phyloP scores from a whole-genome alignment of 2,113 vertebrate genomes.

The Thunnus thynnus region DNA sequence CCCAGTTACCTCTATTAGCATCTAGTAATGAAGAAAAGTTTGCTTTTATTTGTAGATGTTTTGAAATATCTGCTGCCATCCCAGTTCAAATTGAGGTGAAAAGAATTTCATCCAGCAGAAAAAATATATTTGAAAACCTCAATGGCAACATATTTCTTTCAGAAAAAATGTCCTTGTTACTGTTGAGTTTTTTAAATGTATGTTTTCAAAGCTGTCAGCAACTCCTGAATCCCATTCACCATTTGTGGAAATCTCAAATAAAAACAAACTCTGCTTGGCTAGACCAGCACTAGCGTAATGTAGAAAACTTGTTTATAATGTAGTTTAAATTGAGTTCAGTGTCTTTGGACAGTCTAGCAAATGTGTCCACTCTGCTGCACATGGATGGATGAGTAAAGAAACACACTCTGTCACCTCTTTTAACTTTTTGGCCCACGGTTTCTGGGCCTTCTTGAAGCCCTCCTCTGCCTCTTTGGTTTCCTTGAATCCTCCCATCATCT shows the following conservation, averaged over 20 bases:
- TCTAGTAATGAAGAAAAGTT: no score
- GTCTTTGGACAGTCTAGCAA: no score
- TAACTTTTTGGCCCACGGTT: slow-evolving; percentile 98
- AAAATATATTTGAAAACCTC: neutral
- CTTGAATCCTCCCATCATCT: slow-evolving; percentile 99
- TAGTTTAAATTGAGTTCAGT: no score
- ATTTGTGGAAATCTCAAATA: neutral
- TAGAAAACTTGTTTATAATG: no score
- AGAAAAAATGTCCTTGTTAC: neutral
- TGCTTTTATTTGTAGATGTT: no score
- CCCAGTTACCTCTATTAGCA: no score
- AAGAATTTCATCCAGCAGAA: no score
- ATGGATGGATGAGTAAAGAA: neutral
- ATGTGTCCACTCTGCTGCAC: neutral
- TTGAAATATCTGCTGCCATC: no score
- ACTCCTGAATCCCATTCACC: neutral
- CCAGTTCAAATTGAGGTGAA: no score
- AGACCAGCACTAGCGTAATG: no score
- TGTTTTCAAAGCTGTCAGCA: neutral
- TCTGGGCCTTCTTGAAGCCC: slow-evolving; percentile 96
- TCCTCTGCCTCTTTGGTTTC: slow-evolving; percentile 98
- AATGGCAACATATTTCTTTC: neutral
- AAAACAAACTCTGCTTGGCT: neutral
- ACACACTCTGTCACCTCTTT: slow-evolving; percentile 89
- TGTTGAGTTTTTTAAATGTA: neutral